Conservation (phyloP, 1,140 invertebrate genomes). For the Archivesica marissinica region DNA sequence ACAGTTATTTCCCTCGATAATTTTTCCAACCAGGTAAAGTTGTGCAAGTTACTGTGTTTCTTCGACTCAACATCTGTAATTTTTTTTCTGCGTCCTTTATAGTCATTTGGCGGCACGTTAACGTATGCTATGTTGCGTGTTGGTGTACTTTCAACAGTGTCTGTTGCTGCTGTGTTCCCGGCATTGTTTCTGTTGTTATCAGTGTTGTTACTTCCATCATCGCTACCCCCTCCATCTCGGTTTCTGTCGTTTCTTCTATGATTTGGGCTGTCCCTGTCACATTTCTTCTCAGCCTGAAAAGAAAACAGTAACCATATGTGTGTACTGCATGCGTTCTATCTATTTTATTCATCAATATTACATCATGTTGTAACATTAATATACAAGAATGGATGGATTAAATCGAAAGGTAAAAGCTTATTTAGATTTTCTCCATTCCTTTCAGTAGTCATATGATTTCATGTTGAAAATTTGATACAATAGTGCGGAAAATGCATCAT, state of each 20-base stretch:
- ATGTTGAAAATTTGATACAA: background rate
- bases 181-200: conserved; percentile 2
- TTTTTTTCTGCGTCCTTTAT: conserved; percentile 36
- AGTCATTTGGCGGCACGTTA: background rate
- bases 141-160: background rate
- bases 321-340: too few species aligned
- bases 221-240: background rate
- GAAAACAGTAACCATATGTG: too few species aligned
- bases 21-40: conserved; percentile 7
- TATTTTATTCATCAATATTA: too few species aligned
- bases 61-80: background rate
- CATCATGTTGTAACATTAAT: too few species aligned
- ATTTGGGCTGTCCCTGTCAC: conserved; percentile 1
- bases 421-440: too few species aligned
- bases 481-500: background rate
- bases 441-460: too few species aligned
- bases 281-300: background rate
- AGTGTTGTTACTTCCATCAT: conserved; percentile 19
- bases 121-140: background rate
- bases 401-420: too few species aligned
- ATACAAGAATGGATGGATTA: too few species aligned
- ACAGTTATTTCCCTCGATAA: too few species aligned
- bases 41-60: background rate
- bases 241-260: conserved; percentile 7
- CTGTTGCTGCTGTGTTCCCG: background rate